These are phyloP conservation scores for Formicarius rufipectus DNA, from an alignment of 2,113 vertebrate species.

Conservation along the genomic window DNA sequence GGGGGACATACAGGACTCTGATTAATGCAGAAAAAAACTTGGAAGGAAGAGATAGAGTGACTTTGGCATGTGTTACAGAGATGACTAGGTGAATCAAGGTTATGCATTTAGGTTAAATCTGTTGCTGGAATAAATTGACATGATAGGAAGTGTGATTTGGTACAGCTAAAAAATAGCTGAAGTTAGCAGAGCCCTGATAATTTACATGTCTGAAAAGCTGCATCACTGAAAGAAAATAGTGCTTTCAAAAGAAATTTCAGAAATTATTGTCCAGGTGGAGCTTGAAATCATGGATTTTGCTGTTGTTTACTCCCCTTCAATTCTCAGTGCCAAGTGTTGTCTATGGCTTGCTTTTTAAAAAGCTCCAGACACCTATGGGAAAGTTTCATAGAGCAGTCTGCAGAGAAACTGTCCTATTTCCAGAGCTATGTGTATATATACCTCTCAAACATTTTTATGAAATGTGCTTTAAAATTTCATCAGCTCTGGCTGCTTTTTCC, in stretches of 20 bases:
- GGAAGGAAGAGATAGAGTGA: background rate
- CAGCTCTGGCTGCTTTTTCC: background rate
- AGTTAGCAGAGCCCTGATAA: background rate
- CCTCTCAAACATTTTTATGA: background rate
- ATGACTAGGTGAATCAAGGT: background rate
- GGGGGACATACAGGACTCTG: background rate
- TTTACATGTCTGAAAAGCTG: slow-evolving; percentile 7
- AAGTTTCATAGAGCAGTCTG: background rate
- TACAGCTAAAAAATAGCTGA: background rate
- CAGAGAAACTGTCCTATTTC: background rate
- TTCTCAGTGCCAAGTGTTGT: background rate
- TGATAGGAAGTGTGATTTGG: background rate
- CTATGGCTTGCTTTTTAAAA: background rate
- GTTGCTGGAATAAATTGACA: background rate
- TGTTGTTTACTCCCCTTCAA: background rate
- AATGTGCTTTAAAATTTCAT: slow-evolving; percentile 9
- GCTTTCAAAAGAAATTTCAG: background rate
- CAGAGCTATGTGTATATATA: background rate
- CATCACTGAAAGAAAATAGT: background rate
- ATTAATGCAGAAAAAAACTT: background rate
- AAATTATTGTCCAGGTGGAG: background rate
- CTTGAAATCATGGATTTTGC: background rate
- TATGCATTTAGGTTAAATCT: background rate
- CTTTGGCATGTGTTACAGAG: background rate
- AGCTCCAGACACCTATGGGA: background rate